Percentiles rank a stretch among this genome's conserved stretches.
Conservation (phyloP, 1,140 invertebrate genomes). For the Apis laboriosa region DNA sequence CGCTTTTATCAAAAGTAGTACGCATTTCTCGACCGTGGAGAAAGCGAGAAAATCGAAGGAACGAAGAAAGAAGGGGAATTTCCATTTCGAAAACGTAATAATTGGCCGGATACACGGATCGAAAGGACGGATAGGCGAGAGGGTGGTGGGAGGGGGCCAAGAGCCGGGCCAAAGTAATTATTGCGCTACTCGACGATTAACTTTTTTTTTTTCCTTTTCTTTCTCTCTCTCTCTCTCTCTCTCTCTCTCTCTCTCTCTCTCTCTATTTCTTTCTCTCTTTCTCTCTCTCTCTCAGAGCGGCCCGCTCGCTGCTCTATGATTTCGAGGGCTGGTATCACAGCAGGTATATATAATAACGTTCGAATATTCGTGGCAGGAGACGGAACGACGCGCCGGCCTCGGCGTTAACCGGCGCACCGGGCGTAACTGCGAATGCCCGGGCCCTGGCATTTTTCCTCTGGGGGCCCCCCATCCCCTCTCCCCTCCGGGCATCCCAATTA, state of each 20-base stretch:
- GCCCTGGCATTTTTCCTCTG: not conserved
- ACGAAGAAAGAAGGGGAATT: not conserved
- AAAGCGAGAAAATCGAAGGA: no score
- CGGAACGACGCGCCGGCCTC: not conserved
- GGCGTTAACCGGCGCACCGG: not conserved
- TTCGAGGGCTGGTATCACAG: constrained; percentile 68
- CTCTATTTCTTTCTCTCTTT: constrained; percentile 6
- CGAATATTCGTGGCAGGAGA: constrained; percentile 30
- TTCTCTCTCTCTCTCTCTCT: no score
- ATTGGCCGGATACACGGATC: not conserved
- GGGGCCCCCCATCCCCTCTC: no score
- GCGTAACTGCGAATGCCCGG: not conserved
- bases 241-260: constrained; percentile 1
- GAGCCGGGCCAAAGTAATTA: constrained; percentile 68
- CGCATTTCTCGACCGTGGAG: no score
- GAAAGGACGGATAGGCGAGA: not conserved
- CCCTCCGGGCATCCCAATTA: constrained; percentile 19
- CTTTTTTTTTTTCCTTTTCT: constrained; percentile 65
- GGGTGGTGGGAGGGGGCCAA: not conserved
- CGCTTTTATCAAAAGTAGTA: no score
- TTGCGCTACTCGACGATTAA: constrained; percentile 72
- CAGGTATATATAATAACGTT: constrained; percentile 70
- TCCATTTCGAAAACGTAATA: not conserved
- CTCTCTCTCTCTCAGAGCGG: constrained; percentile 34
- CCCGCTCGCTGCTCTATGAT: constrained; percentile 71